Evolutionary conservation across 2,888 invertebrate species (phyloP).

Genomic region (Phengaris arion): DNA sequence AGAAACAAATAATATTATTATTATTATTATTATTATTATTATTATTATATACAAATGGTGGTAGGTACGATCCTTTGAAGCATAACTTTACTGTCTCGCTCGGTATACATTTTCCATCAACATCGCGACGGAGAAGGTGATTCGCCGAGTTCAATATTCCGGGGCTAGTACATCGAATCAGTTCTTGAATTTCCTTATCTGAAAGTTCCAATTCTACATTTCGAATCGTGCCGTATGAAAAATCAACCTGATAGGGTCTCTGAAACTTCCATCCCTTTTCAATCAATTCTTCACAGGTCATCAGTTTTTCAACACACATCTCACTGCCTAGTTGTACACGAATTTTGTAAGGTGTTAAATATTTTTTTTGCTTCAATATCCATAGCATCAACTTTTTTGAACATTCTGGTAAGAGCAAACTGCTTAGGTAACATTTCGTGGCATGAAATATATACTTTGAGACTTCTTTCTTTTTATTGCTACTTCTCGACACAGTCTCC

Average conservation of each 20-base stretch:
- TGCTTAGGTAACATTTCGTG: too few species aligned
- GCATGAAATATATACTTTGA: too few species aligned
- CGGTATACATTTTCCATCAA: too few species aligned
- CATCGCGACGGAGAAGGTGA: too few species aligned
- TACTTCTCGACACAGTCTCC: too few species aligned
- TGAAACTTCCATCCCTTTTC: neutral
- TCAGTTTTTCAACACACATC: neutral
- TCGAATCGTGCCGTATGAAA: neutral
- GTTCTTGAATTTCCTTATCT: too few species aligned
- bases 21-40: too few species aligned
- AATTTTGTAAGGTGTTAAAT: neutral
- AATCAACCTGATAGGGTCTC: neutral
- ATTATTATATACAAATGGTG: neutral
- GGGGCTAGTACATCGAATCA: too few species aligned
- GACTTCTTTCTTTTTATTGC: too few species aligned
- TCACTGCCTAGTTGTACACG: neutral
- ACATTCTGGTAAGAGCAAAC: neutral
- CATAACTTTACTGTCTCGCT: neutral
- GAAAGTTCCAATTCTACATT: neutral
- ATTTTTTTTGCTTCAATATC: neutral
- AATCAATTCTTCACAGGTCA: too few species aligned
- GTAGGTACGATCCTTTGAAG: constrained; percentile 20
- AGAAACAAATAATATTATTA: too few species aligned
- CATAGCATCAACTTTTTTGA: neutral
- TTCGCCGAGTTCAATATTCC: too few species aligned